Base-by-base conservation (phyloP, 2,797 vertebrate genomes). In the Lacerta viridis region DNA sequence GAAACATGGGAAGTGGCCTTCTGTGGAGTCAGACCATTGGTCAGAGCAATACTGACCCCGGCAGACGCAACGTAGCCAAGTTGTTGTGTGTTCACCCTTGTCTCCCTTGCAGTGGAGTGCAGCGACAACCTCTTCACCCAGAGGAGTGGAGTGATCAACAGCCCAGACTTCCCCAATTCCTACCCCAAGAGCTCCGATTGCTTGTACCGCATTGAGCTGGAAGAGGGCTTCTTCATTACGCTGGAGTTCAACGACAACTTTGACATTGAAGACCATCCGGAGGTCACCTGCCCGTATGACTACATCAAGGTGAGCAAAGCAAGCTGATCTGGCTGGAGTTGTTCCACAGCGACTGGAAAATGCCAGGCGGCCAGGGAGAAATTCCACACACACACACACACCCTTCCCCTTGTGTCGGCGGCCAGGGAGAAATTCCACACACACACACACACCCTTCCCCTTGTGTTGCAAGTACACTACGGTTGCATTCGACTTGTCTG, bases 161-260 rank as follows among this genome's bases (percentile, higher is more conserved):
- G 98, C 0, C 93, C 97, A 0, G 98, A 99, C 93, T 99, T 98
- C 85, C 99, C 99, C 0, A 97, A 96, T 77, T 94, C 98, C 0
- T 99, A 99, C 85, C 98, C 99, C 3, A 99, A 99, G 94, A 99
- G 98, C 90, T 98, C 98, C 0, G 97, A 99, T 83, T 99, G 99
- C 76, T 90, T 94, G 3, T 98, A 98, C 94, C 96, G 95, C 1
- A 98, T 99, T 0, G 95, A 98, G 90, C 96, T 98, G 93, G 98
- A 98, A 82, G 97, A 98, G 0, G 99, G 99, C 0, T 98, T 99
- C 94, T 97, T 95, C 92, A 93, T 99, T 92, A 97, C 92, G 80
- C 96, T 99, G 89, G 97, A 97, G 83, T 99, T 99, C 0, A 98
- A 98, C 85, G 96, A 97, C 20, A 96, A 86, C 90, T 99, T 99